These are phyloP conservation scores for Smithornis capensis DNA, from an alignment of 2,113 vertebrate species.

Conservation along the genomic window DNA sequence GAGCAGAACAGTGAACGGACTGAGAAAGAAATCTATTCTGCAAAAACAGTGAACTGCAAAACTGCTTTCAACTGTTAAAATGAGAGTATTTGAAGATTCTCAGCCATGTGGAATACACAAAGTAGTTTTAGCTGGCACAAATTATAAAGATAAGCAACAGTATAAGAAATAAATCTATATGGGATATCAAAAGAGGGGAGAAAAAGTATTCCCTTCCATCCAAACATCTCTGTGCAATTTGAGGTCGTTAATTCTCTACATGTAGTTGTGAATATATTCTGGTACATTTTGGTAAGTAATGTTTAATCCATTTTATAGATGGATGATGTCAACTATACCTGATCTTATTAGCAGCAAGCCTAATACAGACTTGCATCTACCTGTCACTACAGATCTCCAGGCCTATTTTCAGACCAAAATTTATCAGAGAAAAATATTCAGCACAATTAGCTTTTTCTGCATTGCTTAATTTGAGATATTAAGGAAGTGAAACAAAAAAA, in stretches of 20 bases:
- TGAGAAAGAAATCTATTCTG: neutral
- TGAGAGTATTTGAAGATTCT: neutral
- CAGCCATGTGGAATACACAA: neutral
- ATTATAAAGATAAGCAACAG: neutral
- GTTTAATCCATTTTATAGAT: constrained; percentile 18
- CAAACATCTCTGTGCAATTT: neutral
- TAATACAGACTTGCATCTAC: neutral
- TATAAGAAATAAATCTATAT: neutral
- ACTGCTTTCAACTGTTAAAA: neutral
- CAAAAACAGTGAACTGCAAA: neutral
- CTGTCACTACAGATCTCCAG: neutral
- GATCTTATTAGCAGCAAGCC: neutral
- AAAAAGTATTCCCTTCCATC: neutral
- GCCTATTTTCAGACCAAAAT: constrained; percentile 9
- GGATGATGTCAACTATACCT: neutral
- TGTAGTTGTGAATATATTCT: neutral
- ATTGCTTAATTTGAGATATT: constrained; percentile 4
- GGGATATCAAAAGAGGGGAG: neutral
- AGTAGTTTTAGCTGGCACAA: neutral
- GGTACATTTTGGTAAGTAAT: neutral
- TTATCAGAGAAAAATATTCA: neutral
- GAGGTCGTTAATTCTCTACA: neutral
- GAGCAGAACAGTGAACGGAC: neutral
- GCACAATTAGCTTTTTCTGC: neutral
- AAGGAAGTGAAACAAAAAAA: neutral